A percentile compares a stretch with the other conserved stretches of the same genome.
Evolutionary conservation across 2,888 invertebrate genomes (phyloP).

Genomic region (Caenorhabditis becei): DNA sequence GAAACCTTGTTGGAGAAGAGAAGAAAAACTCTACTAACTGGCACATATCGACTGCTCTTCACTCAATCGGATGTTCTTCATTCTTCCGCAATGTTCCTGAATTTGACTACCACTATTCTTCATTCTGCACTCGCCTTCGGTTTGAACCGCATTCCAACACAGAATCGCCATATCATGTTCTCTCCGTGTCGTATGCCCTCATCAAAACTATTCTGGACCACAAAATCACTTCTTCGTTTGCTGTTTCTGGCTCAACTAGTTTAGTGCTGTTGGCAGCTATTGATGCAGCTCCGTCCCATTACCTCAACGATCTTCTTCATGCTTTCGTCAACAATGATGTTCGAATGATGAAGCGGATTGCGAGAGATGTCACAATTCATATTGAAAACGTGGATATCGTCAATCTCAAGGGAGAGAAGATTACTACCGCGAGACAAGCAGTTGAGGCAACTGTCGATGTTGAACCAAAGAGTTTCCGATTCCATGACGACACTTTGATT

Average conservation of each 20-base stretch:
- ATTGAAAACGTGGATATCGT: constrained; percentile 51
- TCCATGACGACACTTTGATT: constrained; percentile 29
- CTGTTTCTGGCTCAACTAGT: constrained; percentile 54
- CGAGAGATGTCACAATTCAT: constrained; percentile 57
- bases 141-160: constrained; percentile 57
- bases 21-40: constrained; percentile 6
- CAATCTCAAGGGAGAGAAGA: constrained; percentile 48
- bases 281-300: constrained; percentile 64
- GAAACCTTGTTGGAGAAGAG: constrained; percentile 20
- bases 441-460: constrained; percentile 50
- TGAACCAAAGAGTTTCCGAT: background rate
- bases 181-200: constrained; percentile 47
- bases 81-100: constrained; percentile 50
- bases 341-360: constrained; percentile 64
- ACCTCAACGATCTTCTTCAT: constrained; percentile 64
- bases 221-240: constrained; percentile 37
- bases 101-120: constrained; percentile 56
- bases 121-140: constrained; percentile 61
- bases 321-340: constrained; percentile 56
- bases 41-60: constrained; percentile 32
- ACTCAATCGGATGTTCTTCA: constrained; percentile 34
- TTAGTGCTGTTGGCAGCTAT: constrained; percentile 54
- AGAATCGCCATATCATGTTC: constrained; percentile 42
- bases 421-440: constrained; percentile 60
- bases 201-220: constrained; percentile 49